Evolutionary conservation across 1,140 invertebrate species (phyloP).

Genomic region (Apis mellifera): DNA sequence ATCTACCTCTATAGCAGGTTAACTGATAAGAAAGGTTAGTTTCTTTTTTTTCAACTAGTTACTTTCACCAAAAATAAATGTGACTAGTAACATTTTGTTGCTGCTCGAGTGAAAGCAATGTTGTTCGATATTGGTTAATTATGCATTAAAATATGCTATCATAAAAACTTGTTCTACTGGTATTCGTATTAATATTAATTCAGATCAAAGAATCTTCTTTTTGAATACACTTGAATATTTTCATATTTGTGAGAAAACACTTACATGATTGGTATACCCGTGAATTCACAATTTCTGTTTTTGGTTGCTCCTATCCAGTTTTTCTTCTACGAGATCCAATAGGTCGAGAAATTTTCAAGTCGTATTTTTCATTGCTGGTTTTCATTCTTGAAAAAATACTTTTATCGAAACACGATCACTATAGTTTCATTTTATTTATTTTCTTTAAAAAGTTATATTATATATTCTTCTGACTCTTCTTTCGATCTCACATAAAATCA

Average conservation of each 20-base stretch:
- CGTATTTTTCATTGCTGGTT: background rate
- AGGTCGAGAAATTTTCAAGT: background rate
- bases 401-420: background rate
- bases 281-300: slow-evolving; percentile 22
- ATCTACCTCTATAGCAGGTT: no score
- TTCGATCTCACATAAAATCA: background rate
- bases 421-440: background rate
- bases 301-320: background rate
- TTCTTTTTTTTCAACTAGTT: no score
- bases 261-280: background rate
- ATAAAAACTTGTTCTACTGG: no score
- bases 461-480: background rate
- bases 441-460: background rate
- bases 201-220: no score
- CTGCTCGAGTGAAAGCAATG: slow-evolving; percentile 20
- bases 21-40: no score
- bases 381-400: slow-evolving; percentile 1
- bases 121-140: background rate
- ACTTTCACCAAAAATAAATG: no score
- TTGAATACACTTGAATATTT: background rate
- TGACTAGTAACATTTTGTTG: no score
- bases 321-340: background rate
- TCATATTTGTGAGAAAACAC: background rate
- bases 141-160: background rate
- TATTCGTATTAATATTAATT: no score